Percentiles rank a stretch among this genome's conserved stretches.
Conservation (phyloP, 2,113 vertebrate genomes). For the Semnornis frantzii region DNA sequence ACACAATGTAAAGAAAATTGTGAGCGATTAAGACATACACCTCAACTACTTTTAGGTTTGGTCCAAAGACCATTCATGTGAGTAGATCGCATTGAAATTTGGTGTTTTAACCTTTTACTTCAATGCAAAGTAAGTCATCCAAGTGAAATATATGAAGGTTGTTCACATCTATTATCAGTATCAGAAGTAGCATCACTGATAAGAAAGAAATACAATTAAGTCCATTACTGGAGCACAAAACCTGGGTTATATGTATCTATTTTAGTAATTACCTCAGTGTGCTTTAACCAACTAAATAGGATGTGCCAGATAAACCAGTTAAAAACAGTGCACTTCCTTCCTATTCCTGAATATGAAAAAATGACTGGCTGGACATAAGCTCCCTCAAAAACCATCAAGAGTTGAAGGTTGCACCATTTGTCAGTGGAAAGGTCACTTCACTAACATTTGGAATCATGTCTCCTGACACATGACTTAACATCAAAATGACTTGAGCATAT, state of each 20-base stretch:
- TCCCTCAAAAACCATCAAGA: background rate
- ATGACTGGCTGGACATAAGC: background rate
- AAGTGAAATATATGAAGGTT: background rate
- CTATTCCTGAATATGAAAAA: background rate
- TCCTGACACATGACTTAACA: slow-evolving; percentile 18
- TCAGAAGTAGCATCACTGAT: background rate
- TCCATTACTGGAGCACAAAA: background rate
- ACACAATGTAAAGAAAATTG: background rate
- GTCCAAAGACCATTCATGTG: background rate
- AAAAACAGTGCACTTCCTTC: background rate
- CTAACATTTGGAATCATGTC: slow-evolving; percentile 19
- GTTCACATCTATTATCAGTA: background rate
- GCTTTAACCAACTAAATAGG: background rate
- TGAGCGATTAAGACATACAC: background rate
- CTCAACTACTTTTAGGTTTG: background rate
- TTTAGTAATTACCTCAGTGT: background rate
- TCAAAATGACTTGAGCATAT: background rate
- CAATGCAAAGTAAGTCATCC: background rate
- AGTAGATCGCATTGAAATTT: background rate
- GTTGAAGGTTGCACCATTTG: slow-evolving; percentile 30
- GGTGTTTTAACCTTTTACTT: background rate
- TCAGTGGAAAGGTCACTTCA: slow-evolving; percentile 48
- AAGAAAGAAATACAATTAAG: background rate
- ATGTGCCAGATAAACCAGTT: background rate
- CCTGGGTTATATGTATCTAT: background rate